A percentile compares a stretch with the other conserved stretches of the same genome.
Conservation (phyloP, 1,140 invertebrate genomes). For the Steinernema khuongi region DNA sequence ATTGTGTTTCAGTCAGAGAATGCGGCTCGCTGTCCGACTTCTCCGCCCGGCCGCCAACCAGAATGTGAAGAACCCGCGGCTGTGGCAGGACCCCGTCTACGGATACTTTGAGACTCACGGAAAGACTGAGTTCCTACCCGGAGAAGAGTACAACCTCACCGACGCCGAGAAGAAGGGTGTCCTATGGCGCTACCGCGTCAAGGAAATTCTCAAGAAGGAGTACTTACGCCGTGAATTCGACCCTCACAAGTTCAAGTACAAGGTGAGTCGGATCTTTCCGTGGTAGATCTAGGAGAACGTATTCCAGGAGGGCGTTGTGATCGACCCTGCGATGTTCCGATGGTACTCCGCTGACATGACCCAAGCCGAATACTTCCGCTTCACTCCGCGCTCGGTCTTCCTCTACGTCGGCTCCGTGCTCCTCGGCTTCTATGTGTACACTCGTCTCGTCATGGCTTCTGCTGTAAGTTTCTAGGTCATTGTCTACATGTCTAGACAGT, state of each 20-base stretch:
- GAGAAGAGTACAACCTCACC: slow-evolving; percentile 56
- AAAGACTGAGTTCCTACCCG: slow-evolving; percentile 54
- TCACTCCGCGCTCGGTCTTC: slow-evolving; percentile 50
- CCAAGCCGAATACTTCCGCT: slow-evolving; percentile 53
- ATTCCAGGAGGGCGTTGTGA: slow-evolving; percentile 52
- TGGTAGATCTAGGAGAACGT: slow-evolving; percentile 6
- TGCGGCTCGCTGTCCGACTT: slow-evolving; percentile 51
- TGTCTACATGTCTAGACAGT: neutral
- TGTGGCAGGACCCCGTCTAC: slow-evolving; percentile 57
- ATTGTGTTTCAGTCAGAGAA: slow-evolving; percentile 20
- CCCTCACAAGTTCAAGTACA: slow-evolving; percentile 57
- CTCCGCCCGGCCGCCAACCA: slow-evolving; percentile 56
- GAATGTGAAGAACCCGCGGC: slow-evolving; percentile 48
- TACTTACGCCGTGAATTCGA: slow-evolving; percentile 55
- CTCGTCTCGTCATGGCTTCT: slow-evolving; percentile 38
- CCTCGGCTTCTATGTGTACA: slow-evolving; percentile 47
- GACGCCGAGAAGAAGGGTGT: slow-evolving; percentile 58
- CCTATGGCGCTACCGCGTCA: slow-evolving; percentile 56
- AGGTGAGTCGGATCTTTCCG: slow-evolving; percentile 34
- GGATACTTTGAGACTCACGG: slow-evolving; percentile 58
- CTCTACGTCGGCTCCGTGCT: slow-evolving; percentile 47
- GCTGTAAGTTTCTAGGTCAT: slow-evolving; percentile 24
- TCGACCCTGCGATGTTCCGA: slow-evolving; percentile 58
- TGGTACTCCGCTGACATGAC: slow-evolving; percentile 59
- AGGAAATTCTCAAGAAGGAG: slow-evolving; percentile 59